Base-by-base conservation (phyloP, 64 coral and sea anemone species). In the Acropora yongei region DNA sequence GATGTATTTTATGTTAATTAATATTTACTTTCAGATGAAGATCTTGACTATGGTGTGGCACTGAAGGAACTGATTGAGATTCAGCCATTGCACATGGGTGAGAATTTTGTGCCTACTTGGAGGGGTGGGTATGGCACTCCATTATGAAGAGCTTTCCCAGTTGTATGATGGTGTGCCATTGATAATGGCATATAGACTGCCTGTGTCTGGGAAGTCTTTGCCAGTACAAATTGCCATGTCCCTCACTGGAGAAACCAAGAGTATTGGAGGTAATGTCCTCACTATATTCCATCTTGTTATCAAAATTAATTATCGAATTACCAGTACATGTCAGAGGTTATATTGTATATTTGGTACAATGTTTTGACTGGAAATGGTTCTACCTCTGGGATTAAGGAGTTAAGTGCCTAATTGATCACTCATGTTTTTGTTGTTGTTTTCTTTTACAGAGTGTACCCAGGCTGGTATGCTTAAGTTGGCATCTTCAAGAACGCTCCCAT, bases 371-470 rank as follows among this genome's bases (percentile, higher is more conserved):
- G 11, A 16, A 68, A 68, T 68, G 63, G 11, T 68, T 19, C 63
- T 68, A 18, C 17, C 17, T 68, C 63, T 18, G 17, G 11, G 63
- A 10, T 66, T 66, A 66, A 66, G 61, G 16, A 66, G 63, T 68
- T 18, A 68, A 68, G 63, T 68, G 63, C 51, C 51, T 8, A 55
- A 55, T 55, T 55, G 51, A 55, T 55, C 51, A 55, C 51, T 55
- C 2, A 10, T 55, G 51, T 55, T 55, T 55, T 55, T 55, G 51
- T 55, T 55, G 51, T 68, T n/a, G 63, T 68, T 68, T 68, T 68
- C 63, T 68, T 89, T 53, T 89, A 44, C 48, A 88, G 86, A 88
- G 66, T 79, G 47, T 79, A 79, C 76, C n/a, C 42, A 60, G 48
- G 75, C 75, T 44, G 88, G 20, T 6, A 77, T 77, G 20, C 14